A percentile compares a stretch with the other conserved stretches of the same genome.
These are phyloP conservation scores for Byasa hedistus DNA, from an alignment of 2,888 invertebrate species.

Conservation along the genomic window DNA sequence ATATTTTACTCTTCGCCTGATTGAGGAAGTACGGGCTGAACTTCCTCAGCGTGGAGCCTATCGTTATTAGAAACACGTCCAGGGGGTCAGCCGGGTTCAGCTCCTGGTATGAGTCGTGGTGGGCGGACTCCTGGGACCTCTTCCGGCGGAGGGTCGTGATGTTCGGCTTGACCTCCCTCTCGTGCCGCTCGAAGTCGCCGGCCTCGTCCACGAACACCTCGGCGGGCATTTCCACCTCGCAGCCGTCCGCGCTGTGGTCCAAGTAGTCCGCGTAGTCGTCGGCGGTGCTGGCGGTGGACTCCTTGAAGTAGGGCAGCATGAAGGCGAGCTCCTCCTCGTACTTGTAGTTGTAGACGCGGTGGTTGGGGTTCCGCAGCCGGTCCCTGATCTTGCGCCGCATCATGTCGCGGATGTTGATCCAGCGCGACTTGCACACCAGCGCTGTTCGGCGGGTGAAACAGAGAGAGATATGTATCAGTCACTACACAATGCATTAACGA, in stretches of 20 bases:
- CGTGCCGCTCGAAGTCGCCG: constrained; percentile 41
- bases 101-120: constrained; percentile 44
- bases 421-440: constrained; percentile 60
- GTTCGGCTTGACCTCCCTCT: constrained; percentile 46
- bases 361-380: constrained; percentile 50
- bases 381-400: constrained; percentile 62
- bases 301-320: constrained; percentile 61
- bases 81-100: constrained; percentile 57
- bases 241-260: constrained; percentile 42
- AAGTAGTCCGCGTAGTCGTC: constrained; percentile 53
- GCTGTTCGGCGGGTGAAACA: constrained; percentile 55
- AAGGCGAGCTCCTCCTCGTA: constrained; percentile 66
- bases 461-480: background rate
- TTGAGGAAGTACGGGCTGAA: constrained; percentile 66
- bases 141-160: constrained; percentile 35
- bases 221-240: constrained; percentile 48
- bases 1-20: constrained; percentile 71
- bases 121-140: constrained; percentile 38
- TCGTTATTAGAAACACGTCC: constrained; percentile 63
- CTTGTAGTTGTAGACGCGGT: constrained; percentile 58
- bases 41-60: constrained; percentile 62
- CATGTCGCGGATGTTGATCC: constrained; percentile 71
- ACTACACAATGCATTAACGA: no score
- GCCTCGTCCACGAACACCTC: constrained; percentile 47
- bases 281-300: constrained; percentile 34